Percentiles rank a stretch among this genome's conserved stretches.
These are phyloP conservation scores for Phallusia fumigata DNA, from an alignment of 23 tunicate species.

Conservation along the genomic window DNA sequence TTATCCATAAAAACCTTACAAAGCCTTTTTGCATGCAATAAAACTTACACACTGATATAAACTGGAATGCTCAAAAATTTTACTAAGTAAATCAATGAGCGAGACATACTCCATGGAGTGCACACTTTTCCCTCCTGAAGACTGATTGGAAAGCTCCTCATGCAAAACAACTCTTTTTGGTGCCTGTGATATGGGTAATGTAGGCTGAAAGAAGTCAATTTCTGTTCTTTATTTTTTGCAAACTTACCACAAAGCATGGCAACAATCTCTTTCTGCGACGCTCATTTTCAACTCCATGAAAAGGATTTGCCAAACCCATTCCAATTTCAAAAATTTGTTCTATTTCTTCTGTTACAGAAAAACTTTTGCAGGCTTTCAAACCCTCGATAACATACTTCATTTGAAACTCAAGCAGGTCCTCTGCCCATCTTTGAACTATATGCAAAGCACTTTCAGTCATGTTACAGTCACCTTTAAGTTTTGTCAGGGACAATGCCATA, in stretches of 20 bases:
- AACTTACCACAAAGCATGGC: not conserved
- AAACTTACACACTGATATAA: not conserved
- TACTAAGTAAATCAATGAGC: not conserved
- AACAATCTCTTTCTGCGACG: not conserved
- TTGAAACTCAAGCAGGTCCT: not conserved
- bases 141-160: slow-evolving; percentile 1
- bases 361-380: not conserved
- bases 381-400: not conserved
- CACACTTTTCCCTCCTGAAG: not conserved
- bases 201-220: not conserved
- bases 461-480: not conserved
- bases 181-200: not conserved
- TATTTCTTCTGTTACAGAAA: not conserved
- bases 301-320: not conserved
- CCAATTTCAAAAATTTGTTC: not conserved
- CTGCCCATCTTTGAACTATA: not conserved
- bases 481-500: not conserved
- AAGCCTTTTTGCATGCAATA: not conserved
- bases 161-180: not conserved
- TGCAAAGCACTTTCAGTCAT: not conserved
- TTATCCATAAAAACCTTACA: too few species aligned
- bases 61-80: not conserved
- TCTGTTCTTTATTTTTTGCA: not conserved
- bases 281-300: not conserved
- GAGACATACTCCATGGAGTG: not conserved